Conservation (phyloP, 2,113 vertebrate species). For the Myanophis thanlyinensis region DNA sequence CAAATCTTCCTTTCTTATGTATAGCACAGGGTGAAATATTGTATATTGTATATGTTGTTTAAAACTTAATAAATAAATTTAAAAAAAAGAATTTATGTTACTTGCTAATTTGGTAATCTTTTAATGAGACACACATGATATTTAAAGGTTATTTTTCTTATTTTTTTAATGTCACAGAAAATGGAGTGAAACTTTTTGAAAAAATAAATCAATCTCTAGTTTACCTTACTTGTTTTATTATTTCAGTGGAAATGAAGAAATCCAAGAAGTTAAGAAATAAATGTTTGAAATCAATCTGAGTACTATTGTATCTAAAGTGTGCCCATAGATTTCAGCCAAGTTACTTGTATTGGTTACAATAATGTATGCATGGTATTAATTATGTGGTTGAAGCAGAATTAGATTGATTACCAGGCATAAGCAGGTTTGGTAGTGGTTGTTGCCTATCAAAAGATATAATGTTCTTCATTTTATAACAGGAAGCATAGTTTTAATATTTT, state of each 20-base stretch:
- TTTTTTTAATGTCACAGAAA: neutral
- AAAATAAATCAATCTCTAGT: neutral
- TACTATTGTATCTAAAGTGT: neutral
- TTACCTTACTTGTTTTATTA: constrained; percentile 40
- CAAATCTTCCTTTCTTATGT: too few species aligned
- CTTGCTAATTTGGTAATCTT: neutral
- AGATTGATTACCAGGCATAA: constrained; percentile 17
- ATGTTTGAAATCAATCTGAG: neutral
- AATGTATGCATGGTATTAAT: neutral
- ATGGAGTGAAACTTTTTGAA: too few species aligned
- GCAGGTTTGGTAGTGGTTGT: constrained; percentile 18
- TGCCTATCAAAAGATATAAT: constrained; percentile 23
- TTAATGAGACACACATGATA: neutral
- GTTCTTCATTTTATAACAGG: constrained; percentile 11
- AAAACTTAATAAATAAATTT: too few species aligned
- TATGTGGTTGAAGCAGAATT: neutral
- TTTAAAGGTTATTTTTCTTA: neutral
- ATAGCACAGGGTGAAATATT: too few species aligned
- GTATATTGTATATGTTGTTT: too few species aligned
- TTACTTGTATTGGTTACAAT: neutral
- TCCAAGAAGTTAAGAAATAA: neutral
- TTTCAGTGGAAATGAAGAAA: constrained; percentile 3
- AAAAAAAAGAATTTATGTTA: neutral
- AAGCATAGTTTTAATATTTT: constrained; percentile 9
- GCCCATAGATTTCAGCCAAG: neutral